Evolutionary conservation across 2,888 invertebrate species (phyloP), one percentile per base, ranked within the genome.

Genomic region (Theretra japonica): DNA sequence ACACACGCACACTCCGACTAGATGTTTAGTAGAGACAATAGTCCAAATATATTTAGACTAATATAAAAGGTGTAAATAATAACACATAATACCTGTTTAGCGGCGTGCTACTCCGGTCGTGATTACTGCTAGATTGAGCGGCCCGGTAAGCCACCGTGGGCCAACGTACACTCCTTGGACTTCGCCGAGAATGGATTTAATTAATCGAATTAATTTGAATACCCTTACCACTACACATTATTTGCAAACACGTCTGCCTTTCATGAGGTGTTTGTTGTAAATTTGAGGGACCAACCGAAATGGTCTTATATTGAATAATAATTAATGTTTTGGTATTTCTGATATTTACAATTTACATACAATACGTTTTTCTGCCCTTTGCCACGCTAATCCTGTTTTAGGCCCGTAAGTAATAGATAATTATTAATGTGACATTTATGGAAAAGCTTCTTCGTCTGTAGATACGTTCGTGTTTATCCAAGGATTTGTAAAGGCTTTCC

Each of bases 71-170:
- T n/a, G 28, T 53, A 33, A 48, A 58, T 50, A 21, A 59, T 28
- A 7, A 11, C 17, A 69, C 33, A 59, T 58, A 77, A 76, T 81
- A 82, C 82, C 81, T 82, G 75, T 30, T 73, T 71, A 65, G 71
- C 53, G 76, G 75, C 83, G 85, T 85, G 82, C 73, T 76, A 68
- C 77, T 74, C 72, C 79, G 75, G 72, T 74, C 76, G 76, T 72
- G 74, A 72, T 75, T 76, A 74, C 78, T 76, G 74, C 80, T 79
- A 80, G 80, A 85, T 84, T 85, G 79, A 77, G 59, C 75, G 57
- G 48, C 56, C 15, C 71, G 57, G 70, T 72, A 74, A 74, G 65
- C 65, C 48, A 17, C 65, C n/a, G 59, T 3, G 60, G n/a, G 30
- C 23, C 41, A 15, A 65, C 48, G 41, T 6, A 48, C 48, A 65